These are phyloP conservation scores for Ophonus ardosiacus DNA, from an alignment of 2,888 invertebrate species.

Conservation along the genomic window DNA sequence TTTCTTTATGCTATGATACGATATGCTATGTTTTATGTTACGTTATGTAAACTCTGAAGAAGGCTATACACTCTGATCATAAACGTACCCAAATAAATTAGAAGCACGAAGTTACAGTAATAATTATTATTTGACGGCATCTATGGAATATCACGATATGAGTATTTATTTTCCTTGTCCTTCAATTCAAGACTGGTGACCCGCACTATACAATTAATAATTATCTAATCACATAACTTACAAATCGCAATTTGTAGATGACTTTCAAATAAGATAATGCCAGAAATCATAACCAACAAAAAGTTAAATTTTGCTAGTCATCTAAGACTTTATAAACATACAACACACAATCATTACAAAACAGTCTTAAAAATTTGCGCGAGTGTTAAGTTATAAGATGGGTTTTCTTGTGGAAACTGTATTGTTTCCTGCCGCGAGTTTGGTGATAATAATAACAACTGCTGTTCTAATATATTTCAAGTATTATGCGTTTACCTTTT, in stretches of 20 bases:
- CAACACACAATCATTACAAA: neutral
- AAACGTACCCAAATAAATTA: too few relatives aligned
- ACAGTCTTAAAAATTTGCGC: neutral
- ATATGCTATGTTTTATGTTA: too few relatives aligned
- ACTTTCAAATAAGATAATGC: neutral
- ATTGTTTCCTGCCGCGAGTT: constrained; percentile 3
- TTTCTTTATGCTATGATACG: too few relatives aligned
- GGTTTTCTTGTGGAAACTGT: constrained; percentile 32
- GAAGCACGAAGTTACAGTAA: too few relatives aligned
- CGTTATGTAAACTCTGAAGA: too few relatives aligned
- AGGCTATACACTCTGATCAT: too few relatives aligned
- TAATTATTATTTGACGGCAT: too few relatives aligned
- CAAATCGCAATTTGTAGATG: neutral
- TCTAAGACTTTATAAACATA: constrained; percentile 2
- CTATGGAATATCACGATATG: too few relatives aligned
- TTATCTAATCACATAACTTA: too few relatives aligned
- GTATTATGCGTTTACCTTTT: constrained; percentile 50
- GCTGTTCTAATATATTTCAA: constrained; percentile 49
- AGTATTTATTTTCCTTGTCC: too few relatives aligned
- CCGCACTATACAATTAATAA: too few relatives aligned
- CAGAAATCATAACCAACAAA: constrained; percentile 9
- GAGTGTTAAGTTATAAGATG: constrained; percentile 13
- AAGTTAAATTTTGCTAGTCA: constrained; percentile 36
- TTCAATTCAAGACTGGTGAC: too few relatives aligned
- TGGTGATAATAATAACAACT: constrained; percentile 12